Base-by-base conservation (phyloP, 2,113 vertebrate genomes). In the Motacilla alba region DNA sequence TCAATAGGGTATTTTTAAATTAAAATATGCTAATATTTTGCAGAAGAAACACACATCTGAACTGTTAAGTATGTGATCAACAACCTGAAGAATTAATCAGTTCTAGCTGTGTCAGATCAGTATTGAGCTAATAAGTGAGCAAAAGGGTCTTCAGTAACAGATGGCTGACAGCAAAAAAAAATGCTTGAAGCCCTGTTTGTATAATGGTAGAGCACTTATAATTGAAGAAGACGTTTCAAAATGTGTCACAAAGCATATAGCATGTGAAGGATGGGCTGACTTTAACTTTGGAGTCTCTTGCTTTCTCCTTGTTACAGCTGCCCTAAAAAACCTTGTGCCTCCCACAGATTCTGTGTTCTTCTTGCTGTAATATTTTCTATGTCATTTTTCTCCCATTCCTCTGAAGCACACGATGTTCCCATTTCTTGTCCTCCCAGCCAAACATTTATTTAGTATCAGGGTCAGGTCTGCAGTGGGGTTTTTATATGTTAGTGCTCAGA, bases 381-480 rank as follows among this genome's bases (percentile, higher is more conserved):
- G 94, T 94, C 90, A 96, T 96, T 95, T 94, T 96, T 90, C 90
- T 96, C 77, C 64, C 33, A 0, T 93, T 96, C 93, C 92, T 94
- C 90, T 83, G 73, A 93, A 96, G 93, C 88, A 95, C 94, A 88
- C 31, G 80, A 76, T 93, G 93, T 94, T 96, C 94, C 85, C 94
- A 94, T 95, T 96, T 96, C 92, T 94, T 84, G 93, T 93, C 93
- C 96, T 97, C 85, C 46, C 92, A 86, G 81, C 86, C 92, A 96
- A 96, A 94, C 94, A 64, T 94, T 93, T 97, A 95, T 97, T 94
- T 97, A 96, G 96, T 96, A 97, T 97, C 94, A 93, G 90, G 95
- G 96, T 96, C 95, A 97, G 91, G 94, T 93, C 93, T 95, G 87
- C 95, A 82, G 74, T 86, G 81, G 76, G 60, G 56, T 39, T 94